Evolutionary conservation across 2,888 invertebrate species (phyloP), one percentile per base, ranked within the genome.

Genomic region (Busseola fusca): DNA sequence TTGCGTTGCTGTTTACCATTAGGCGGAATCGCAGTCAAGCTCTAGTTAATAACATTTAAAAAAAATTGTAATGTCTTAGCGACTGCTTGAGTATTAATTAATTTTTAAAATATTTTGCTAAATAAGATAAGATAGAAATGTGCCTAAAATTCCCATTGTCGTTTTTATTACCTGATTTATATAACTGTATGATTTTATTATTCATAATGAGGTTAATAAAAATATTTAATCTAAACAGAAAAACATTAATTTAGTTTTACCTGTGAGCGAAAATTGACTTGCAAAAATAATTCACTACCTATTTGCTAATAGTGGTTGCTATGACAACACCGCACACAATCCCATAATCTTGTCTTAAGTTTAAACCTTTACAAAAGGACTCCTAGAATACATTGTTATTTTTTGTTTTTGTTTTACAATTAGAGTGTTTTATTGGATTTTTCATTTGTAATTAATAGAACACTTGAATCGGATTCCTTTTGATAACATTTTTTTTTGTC

Each of bases 361-460:
- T 12, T n/a, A 62, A 78, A 64, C 63, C 58, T 70, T 25, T 25
- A 69, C 52, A 74, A 81, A 74, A 42, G 54, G 18, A 30, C 58
- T 56, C 48, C 37, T 30, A 81, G 62, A 81, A 72, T 74, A 70
- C 50, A 63, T 69, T 72, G 58, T 64, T 66, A 50, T 75, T 72
- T 58, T 57, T 59, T 76, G 69, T 65, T 68, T 76, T 78, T 65
- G 62, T 72, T 69, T 81, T 58, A 65, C 77, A 80, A 73, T 80
- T 50, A 67, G 12, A 80, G 58, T 71, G 66, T 45, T 76, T 56
- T 70, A 68, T 69, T 70, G 40, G 69, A 69, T 72, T 76, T 65
- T 56, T 67, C 30, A 30, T 65, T 80, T 56, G 59, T 80, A 80
- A 72, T 80, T 67, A 72, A 59, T 52, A 56, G 21, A 67, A 75